phyloP scores from a whole-genome alignment of 2,113 vertebrate genomes.

The Tauraco erythrolophus region DNA sequence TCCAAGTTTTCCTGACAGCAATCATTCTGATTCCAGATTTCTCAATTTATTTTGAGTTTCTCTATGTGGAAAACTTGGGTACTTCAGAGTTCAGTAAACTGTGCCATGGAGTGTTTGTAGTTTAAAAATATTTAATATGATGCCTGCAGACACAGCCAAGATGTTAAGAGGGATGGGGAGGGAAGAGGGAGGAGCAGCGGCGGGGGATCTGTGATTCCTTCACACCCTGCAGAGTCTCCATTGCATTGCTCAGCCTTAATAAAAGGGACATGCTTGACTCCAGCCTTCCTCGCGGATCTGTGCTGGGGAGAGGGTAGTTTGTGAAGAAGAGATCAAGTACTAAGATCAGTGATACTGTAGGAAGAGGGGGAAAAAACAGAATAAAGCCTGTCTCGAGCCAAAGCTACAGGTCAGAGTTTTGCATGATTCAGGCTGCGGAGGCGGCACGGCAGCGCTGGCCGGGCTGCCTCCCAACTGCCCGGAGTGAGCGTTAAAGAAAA shows the following conservation, averaged over 20 bases:
- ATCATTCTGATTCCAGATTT: background rate
- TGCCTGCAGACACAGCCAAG: background rate
- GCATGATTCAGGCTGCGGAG: background rate
- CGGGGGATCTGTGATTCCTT: background rate
- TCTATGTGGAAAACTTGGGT: background rate
- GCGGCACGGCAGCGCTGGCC: background rate
- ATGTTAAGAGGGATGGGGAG: background rate
- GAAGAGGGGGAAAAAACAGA: background rate
- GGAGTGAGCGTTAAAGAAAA: slow-evolving; percentile 44
- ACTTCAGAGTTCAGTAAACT: background rate
- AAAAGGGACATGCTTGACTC: accelerated
- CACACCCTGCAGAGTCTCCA: accelerated
- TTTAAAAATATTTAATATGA: slow-evolving; percentile 13
- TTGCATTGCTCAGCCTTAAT: background rate
- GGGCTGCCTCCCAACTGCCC: background rate
- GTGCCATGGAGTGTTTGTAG: background rate
- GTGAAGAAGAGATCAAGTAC: background rate
- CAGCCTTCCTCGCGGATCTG: background rate
- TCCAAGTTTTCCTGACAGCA: background rate
- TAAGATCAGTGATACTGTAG: background rate
- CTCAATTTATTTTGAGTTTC: slow-evolving; percentile 29
- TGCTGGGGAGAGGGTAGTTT: background rate
- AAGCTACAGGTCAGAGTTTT: background rate
- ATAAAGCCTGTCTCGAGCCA: background rate
- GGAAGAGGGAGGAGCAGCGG: background rate